A percentile compares a stretch with the other conserved stretches of the same genome.
Evolutionary conservation across 2,888 invertebrate species (phyloP).

Genomic region (Deilephila elpenor): DNA sequence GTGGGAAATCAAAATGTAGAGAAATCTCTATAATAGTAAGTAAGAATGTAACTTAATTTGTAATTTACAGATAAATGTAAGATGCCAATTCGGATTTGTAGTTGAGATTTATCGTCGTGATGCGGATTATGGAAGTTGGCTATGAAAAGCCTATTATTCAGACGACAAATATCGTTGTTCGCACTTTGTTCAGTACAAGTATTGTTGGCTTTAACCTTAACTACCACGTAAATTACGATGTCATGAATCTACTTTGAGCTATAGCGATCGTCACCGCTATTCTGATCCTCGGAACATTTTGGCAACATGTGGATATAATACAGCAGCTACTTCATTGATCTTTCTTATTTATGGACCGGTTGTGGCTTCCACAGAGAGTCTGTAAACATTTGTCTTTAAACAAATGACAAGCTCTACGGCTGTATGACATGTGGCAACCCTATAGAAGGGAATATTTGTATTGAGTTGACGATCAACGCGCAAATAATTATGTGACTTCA

Average conservation of each 20-base stretch:
- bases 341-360: not conserved
- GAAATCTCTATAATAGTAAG: no score
- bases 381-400: no score
- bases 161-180: slow-evolving; percentile 11
- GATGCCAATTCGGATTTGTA: no score
- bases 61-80: no score
- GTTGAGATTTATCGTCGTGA: not conserved
- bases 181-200: slow-evolving; percentile 14
- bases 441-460: no score
- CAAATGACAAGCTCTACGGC: no score
- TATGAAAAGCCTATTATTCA: slow-evolving; percentile 22
- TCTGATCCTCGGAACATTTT: not conserved
- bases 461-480: no score
- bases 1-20: no score
- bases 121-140: slow-evolving; percentile 7
- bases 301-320: slow-evolving; percentile 2
- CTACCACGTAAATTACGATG: slow-evolving; percentile 18
- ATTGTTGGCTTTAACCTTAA: slow-evolving; percentile 22
- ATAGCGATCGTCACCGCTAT: slow-evolving; percentile 20
- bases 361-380: not conserved
- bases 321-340: slow-evolving; percentile 11
- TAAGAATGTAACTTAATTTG: no score
- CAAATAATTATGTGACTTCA: no score
- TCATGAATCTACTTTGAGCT: slow-evolving; percentile 24
- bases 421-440: no score